Evolutionary conservation across 1,140 invertebrate genomes (phyloP), one percentile per base, ranked within the genome.

Genomic region (Adoxophyes honmai): DNA sequence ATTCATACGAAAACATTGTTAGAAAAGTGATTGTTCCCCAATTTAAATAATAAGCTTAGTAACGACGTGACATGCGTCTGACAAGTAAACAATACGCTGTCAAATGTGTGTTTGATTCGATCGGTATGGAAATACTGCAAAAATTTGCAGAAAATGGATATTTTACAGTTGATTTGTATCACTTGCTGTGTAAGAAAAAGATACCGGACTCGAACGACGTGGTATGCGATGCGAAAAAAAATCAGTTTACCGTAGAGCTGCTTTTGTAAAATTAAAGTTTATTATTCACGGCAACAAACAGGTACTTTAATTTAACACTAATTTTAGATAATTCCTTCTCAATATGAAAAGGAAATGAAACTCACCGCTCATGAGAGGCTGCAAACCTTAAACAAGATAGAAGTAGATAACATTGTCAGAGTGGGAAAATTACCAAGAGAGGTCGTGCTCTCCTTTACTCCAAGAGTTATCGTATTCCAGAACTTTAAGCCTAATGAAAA

Each of bases 101-200:
- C 55, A 42, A 52, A 55, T 37, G 6, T 54, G 37, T 51, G 39
- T 51, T 39, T 14, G 34, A 33, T 21, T 33, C 57, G 59, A 58
- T 35, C 34, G 53, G 10, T 51, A 86, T 87, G 84, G 81, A 87
- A 56, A 74, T 87, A 73, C 73, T 86, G 57, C 68, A 75, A 3
- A 75, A 79, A 53, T 88, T 81, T 66, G 85, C 85, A 66, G 64
- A 85, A 74, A 78, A 85, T 82, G 85, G 85, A n/a, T 86, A 80
- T 67, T 86, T 83, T 55, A 86, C 78, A 36, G 62, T 81, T 2
- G 74, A 83, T 33, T 60, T 88, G 13, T 86, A 84, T 64, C 78
- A 82, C 65, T 66, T 88, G 38, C 63, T 88, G 56, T 64, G 70
- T 42, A 75, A 78, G 34, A 88, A 83, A 60, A 78, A 81, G 16